phyloP scores from a whole-genome alignment of 2,797 vertebrate genomes.

The Stomatorhinus walkeri region DNA sequence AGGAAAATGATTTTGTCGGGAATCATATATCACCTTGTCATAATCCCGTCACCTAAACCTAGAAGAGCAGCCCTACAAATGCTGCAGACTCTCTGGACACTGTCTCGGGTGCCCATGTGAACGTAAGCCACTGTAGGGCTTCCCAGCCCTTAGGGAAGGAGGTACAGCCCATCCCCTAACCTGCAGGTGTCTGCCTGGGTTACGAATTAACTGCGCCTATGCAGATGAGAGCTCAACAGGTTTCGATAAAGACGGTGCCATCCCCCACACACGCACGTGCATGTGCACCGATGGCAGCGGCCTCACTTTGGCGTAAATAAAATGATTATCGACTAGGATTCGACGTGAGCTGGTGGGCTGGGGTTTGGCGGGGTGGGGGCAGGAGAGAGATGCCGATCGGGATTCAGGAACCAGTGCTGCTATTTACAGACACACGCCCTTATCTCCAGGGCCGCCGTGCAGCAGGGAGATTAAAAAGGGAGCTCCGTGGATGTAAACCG shows the following conservation, averaged over 20 bases:
- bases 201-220: neutral
- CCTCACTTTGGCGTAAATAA: neutral
- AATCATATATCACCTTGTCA: neutral
- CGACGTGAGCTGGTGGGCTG: neutral
- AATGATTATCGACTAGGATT: neutral
- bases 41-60: neutral
- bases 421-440: conserved; percentile 12
- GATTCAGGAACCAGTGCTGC: neutral
- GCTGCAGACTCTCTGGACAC: neutral
- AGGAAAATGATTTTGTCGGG: neutral
- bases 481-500: conserved; percentile 18
- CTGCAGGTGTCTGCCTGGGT: neutral
- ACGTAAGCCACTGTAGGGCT: neutral
- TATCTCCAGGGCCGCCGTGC: conserved; percentile 6
- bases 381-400: conserved; percentile 5
- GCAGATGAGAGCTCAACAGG: neutral
- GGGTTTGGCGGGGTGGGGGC: neutral
- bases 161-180: neutral
- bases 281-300: neutral
- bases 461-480: conserved; percentile 17
- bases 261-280: neutral
- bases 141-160: neutral
- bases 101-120: neutral
- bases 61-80: neutral
- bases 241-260: neutral